phyloP scores from a whole-genome alignment of 1,140 invertebrate species.

The Amphibalanus amphitrite region DNA sequence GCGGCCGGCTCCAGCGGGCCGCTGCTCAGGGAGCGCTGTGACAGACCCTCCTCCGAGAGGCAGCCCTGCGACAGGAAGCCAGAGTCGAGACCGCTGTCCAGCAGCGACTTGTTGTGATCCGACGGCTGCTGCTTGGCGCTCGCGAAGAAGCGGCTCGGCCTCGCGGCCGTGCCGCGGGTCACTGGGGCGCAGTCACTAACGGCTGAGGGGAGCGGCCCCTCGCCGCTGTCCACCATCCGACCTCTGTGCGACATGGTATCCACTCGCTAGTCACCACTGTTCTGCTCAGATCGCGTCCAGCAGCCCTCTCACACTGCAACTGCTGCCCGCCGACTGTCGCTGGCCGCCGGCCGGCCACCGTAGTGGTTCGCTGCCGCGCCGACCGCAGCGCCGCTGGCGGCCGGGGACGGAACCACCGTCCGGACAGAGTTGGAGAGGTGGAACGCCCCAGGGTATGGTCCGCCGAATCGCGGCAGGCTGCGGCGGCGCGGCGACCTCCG shows the following conservation, averaged over 20 bases:
- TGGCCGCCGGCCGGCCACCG: no score
- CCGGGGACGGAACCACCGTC: no score
- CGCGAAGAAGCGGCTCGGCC: background rate
- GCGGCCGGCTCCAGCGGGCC: background rate
- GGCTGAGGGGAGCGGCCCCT: background rate
- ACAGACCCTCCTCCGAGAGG: background rate
- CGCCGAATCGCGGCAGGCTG: no score
- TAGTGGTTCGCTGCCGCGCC: no score
- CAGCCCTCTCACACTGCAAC: no score
- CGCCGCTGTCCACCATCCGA: background rate
- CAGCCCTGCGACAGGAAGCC: background rate
- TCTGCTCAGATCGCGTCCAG: no score
- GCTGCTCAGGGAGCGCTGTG: background rate
- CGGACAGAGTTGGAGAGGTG: no score
- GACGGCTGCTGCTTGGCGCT: background rate
- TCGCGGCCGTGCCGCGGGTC: background rate
- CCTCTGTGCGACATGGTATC: background rate
- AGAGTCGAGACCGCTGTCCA: background rate
- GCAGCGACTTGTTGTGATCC: background rate
- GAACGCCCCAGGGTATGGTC: no score
- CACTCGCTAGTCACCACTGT: no score
- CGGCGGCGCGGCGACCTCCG: no score
- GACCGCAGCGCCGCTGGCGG: no score
- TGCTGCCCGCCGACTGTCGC: no score
- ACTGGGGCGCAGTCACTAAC: background rate